Conservation (phyloP, 2,797 vertebrate genomes). For the Smutsia temminckii region DNA sequence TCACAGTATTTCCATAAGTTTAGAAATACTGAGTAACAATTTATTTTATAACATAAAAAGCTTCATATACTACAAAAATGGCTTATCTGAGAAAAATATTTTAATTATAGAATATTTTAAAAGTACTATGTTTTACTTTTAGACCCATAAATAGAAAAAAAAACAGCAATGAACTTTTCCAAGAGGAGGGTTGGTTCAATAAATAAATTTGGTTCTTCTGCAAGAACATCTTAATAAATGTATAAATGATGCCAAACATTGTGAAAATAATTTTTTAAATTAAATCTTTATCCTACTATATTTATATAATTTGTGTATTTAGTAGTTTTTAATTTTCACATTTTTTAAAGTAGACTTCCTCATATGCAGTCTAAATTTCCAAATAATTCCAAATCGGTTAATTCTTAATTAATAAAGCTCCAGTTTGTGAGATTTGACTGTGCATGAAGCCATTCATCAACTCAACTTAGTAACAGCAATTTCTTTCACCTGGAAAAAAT, state of each 20-base stretch:
- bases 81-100: conserved; percentile 18
- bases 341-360: neutral
- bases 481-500: conserved; percentile 15
- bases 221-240: conserved; percentile 4
- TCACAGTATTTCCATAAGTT: neutral
- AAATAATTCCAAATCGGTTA: neutral
- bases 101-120: conserved; percentile 26
- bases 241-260: neutral
- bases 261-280: conserved; percentile 28
- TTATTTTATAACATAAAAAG: conserved; percentile 2
- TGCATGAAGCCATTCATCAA: neutral
- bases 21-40: neutral
- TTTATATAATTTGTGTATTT: conserved; percentile 10
- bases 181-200: neutral
- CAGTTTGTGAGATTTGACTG: neutral
- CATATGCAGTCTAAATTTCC: neutral
- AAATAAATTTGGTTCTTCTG: neutral
- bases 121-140: conserved; percentile 44
- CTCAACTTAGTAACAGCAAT: neutral
- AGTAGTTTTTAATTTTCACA: neutral
- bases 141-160: neutral
- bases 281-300: conserved; percentile 19
- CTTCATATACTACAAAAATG: neutral
- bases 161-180: conserved; percentile 3
- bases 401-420: neutral